phyloP scores from a whole-genome alignment of 2,888 invertebrate genomes.

The Cryptocheilus praepositus region DNA sequence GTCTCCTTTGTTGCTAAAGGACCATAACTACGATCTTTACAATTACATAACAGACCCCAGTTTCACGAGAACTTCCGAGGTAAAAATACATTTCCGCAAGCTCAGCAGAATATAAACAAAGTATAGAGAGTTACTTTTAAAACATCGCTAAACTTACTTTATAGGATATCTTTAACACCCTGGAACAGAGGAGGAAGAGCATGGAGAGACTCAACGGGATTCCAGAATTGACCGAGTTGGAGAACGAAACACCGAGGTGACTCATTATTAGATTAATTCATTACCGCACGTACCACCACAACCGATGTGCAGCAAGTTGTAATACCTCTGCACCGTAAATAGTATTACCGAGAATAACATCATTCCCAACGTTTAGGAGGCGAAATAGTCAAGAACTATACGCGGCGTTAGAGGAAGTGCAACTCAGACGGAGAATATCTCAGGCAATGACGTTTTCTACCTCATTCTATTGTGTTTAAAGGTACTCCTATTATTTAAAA shows the following conservation, averaged over 20 bases:
- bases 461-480: background rate
- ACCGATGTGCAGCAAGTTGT: no score
- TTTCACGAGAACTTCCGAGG: slow-evolving; percentile 72
- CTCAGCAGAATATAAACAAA: no score
- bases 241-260: slow-evolving; percentile 61
- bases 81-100: slow-evolving; percentile 28
- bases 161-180: slow-evolving; percentile 71
- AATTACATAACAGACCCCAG: slow-evolving; percentile 68
- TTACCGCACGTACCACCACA: no score
- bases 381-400: slow-evolving; percentile 67
- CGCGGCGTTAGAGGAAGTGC: slow-evolving; percentile 64
- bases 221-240: slow-evolving; percentile 64
- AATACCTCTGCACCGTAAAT: no score
- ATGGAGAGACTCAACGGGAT: slow-evolving; percentile 69
- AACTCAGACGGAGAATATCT: slow-evolving; percentile 63
- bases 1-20: slow-evolving; percentile 67
- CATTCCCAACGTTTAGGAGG: slow-evolving; percentile 42
- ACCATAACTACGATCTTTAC: slow-evolving; percentile 63
- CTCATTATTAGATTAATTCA: background rate
- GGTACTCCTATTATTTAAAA: no score
- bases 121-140: no score
- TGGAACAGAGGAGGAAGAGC: slow-evolving; percentile 69
- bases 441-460: slow-evolving; percentile 49
- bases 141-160: slow-evolving; percentile 17
- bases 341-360: background rate